Percentiles rank a stretch among this genome's conserved stretches.
phyloP scores from a whole-genome alignment of 2,113 vertebrate species.

The Labeo rohita region DNA sequence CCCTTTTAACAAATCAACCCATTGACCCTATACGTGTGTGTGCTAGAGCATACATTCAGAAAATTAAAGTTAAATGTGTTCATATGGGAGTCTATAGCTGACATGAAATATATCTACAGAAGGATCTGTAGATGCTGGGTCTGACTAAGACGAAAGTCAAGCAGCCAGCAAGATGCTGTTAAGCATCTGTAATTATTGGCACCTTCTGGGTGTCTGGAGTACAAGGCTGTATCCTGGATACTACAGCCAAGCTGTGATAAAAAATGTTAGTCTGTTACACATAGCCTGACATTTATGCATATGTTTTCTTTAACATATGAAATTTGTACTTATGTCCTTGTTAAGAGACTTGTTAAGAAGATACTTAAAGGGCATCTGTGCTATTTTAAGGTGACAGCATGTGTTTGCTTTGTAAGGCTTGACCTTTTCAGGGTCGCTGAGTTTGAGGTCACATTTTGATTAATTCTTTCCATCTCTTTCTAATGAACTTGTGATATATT shows the following conservation, averaged over 20 bases:
- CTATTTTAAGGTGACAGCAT: conserved; percentile 1
- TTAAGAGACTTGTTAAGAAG: neutral
- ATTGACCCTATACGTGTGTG: neutral
- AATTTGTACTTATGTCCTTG: neutral
- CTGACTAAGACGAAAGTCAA: neutral
- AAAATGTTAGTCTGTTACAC: neutral
- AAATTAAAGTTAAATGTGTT: neutral
- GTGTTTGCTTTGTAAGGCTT: neutral
- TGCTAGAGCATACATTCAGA: neutral
- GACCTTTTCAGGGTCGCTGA: conserved; percentile 16
- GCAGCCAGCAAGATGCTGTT: neutral
- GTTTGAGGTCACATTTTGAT: neutral
- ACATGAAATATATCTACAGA: neutral
- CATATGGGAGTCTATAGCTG: neutral
- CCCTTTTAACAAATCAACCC: conserved; percentile 37
- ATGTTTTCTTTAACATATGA: neutral
- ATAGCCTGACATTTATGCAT: neutral
- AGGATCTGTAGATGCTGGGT: neutral
- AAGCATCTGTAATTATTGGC: neutral
- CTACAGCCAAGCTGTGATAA: neutral
- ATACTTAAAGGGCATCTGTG: neutral
- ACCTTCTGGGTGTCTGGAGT: neutral
- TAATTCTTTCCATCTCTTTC: neutral
- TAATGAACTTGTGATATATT: neutral
- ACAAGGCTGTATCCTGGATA: neutral